Conservation (phyloP, 2,113 vertebrate genomes). For the Psammodynastes pulverulentus region DNA sequence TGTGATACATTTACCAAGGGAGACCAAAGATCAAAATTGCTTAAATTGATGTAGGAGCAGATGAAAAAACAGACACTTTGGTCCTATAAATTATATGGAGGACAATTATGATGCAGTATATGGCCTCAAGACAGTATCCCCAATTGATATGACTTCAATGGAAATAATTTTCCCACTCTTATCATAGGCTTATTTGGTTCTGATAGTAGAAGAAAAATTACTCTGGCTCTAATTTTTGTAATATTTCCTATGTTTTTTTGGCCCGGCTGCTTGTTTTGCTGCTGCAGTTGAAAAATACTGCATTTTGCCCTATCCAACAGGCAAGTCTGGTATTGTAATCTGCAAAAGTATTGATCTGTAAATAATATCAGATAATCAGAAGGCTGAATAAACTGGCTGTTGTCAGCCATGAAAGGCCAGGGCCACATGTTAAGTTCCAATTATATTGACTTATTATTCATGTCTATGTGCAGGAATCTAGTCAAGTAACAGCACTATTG, state of each 20-base stretch:
- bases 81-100: slow-evolving; percentile 53
- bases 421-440: not conserved
- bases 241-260: not conserved
- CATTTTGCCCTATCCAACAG: not conserved
- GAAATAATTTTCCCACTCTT: slow-evolving; percentile 61
- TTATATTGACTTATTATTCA: not conserved
- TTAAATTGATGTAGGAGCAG: slow-evolving; percentile 67
- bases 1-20: slow-evolving; percentile 39
- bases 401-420: not conserved
- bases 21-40: slow-evolving; percentile 67
- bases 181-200: slow-evolving; percentile 48
- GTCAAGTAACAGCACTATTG: not conserved
- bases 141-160: slow-evolving; percentile 64
- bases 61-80: slow-evolving; percentile 59
- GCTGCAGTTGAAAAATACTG: not conserved
- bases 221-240: slow-evolving; percentile 36
- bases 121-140: slow-evolving; percentile 46
- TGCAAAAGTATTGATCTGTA: not conserved
- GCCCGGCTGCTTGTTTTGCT: slow-evolving; percentile 17
- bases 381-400: not conserved
- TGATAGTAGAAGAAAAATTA: slow-evolving; percentile 44
- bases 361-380: not conserved
- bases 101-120: slow-evolving; percentile 58
- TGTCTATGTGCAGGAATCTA: not conserved
- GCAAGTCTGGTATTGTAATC: not conserved